Base-by-base conservation (phyloP, 1,140 invertebrate genomes). In the Pantala flavescens region DNA sequence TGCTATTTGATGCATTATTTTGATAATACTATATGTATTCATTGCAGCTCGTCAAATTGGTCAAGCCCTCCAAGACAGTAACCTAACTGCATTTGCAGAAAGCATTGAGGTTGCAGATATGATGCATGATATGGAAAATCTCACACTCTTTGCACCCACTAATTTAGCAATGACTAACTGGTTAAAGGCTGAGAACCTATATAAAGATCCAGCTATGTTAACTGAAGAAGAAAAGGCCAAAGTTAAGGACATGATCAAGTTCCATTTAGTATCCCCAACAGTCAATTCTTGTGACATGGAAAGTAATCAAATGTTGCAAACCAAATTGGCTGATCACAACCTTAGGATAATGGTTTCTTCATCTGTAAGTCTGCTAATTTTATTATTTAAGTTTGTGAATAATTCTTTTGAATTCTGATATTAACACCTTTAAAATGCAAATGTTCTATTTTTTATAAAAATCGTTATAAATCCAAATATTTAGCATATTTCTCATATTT, bases 291-390 rank as follows among this genome's bases (percentile, higher is more conserved):
- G 82, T 71, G 82, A 84, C 74, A 82, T 89, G 75, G 82, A 84
- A 28, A 87, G 88, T 76, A 84, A 84, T 71, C 81, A 80, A 11
- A 76, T 82, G 71, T 76, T 86, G 74, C 82, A 82, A 14, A 85
- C 86, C 0, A 79, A 82, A 14, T 78, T 82, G 11, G 76, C 78
- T 11, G 86, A 84, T 49, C 79, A 82, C 72, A 82, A 78, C 42
- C 77, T 89, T 2, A 81, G 87, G 23, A 80, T 89, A 10, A 88
- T 88, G 78, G 78, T 88, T 0, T 88, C 87, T 79, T 85, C 86
- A 43, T 85, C 84, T 0, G 83, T 84, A 81, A 80, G 81, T 71
- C 21, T 71, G 24, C 5, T 43, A 74, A 11, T 72, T 23, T 28
- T 74, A 77, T n/a, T 63, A 71, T 78, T 36, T 36, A 5, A 36